A percentile compares a stretch with the other conserved stretches of the same genome.
phyloP scores from a whole-genome alignment of 2,113 vertebrate species.

The Xiphophorus hellerii region DNA sequence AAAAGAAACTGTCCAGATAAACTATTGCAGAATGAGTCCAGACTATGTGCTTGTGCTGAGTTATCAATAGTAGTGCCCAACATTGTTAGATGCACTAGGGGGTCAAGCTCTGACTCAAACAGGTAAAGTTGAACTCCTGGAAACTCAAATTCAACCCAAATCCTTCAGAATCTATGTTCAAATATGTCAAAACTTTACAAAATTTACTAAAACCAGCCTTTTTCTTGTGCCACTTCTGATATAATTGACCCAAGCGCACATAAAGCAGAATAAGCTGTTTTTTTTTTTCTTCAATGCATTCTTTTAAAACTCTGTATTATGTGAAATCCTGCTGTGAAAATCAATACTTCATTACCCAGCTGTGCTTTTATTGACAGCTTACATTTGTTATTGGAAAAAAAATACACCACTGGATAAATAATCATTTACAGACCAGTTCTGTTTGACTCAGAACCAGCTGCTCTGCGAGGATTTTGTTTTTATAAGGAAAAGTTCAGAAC shows the following conservation, averaged over 20 bases:
- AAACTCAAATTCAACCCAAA: background rate
- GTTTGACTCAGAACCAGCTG: background rate
- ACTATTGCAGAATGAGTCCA: too few species aligned
- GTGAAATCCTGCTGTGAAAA: background rate
- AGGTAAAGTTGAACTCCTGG: too few species aligned
- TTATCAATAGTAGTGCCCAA: too few species aligned
- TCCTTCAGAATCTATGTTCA: background rate
- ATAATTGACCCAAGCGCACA: background rate
- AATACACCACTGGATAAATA: background rate
- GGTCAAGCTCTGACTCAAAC: too few species aligned
- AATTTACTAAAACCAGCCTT: background rate
- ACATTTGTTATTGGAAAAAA: background rate
- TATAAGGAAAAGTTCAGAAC: background rate
- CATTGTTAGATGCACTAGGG: too few species aligned
- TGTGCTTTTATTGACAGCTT: background rate
- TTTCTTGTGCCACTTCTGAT: background rate
- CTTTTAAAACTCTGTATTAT: background rate
- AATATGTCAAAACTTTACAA: background rate
- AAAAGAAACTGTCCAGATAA: too few species aligned
- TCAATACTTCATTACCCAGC: background rate
- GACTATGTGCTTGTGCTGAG: too few species aligned
- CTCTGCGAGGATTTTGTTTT: background rate
- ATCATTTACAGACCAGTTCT: background rate
- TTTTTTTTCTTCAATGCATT: background rate
- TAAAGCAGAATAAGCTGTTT: background rate